Percentiles rank a stretch among this genome's conserved stretches.
phyloP scores from a whole-genome alignment of 1,140 invertebrate genomes.

The Plectus sambesii region DNA sequence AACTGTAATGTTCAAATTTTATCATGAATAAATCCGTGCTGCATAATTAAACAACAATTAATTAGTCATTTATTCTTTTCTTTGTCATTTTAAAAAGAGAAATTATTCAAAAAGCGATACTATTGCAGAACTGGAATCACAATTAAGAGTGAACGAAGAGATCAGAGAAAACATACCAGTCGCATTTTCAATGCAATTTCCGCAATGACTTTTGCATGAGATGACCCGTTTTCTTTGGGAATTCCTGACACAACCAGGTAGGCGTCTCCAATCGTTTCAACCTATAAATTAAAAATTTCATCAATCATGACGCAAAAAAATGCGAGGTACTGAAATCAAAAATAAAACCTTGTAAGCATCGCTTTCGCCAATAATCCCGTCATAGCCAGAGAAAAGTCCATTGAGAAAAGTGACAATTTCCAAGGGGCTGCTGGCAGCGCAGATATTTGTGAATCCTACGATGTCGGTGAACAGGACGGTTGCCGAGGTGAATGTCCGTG shows the following conservation, averaged over 20 bases:
- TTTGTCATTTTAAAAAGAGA: too few relatives aligned
- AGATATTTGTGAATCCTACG: background rate
- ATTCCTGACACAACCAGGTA: slow-evolving; percentile 76
- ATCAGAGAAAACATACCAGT: background rate
- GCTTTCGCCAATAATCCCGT: background rate
- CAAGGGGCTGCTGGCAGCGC: background rate
- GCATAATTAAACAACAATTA: too few relatives aligned
- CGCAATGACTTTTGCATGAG: background rate
- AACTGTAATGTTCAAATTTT: too few relatives aligned
- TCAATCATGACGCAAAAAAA: background rate
- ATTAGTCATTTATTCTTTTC: too few relatives aligned
- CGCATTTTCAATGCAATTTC: background rate
- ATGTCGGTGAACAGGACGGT: background rate
- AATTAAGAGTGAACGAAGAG: too few relatives aligned
- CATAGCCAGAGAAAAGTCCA: slow-evolving; percentile 4
- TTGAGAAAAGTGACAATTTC: slow-evolving; percentile 6
- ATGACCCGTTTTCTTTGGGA: slow-evolving; percentile 60
- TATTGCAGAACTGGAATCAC: too few relatives aligned
- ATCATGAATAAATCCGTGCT: too few relatives aligned
- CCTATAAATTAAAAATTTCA: slow-evolving; percentile 45
- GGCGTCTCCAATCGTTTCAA: slow-evolving; percentile 76
- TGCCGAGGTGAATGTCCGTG: background rate
- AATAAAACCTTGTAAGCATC: slow-evolving; percentile 13
- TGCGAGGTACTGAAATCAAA: background rate
- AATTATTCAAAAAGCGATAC: too few relatives aligned